Base-by-base conservation (phyloP, 2,888 invertebrate species). In the Abrostola triplasia region DNA sequence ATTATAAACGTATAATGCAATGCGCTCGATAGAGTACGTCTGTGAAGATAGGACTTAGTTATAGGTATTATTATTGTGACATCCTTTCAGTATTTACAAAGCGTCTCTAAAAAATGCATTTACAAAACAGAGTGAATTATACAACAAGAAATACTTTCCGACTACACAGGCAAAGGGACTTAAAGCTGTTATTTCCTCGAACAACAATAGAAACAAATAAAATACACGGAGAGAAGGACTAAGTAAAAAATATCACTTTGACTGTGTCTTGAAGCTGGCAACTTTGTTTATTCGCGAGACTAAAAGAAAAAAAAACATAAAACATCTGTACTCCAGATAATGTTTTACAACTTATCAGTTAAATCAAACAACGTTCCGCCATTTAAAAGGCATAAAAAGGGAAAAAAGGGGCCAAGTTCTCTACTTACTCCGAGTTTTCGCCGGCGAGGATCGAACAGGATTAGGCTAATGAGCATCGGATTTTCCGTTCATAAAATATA, bases 331-430 rank as follows among this genome's bases (percentile, higher is more conserved):
- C 81, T 70, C 58, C 59, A 75, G 71, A 69, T 72, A 82, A 81
- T 77, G 76, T 77, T 83, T 82, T 76, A 80, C 76, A 77, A 80
- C 76, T 83, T 83, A 83, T 82, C 80, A 75, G 79, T 73, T 72
- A 82, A 78, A 78, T 83, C 80, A 73, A 73, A 75, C 76, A 68
- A 66, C 75, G 76, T 80, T 82, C 73, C 76, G 69, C 74, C 76
- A 81, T 81, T 82, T 74, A 73, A 77, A 77, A 76, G 75, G 74
- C 73, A 73, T 82, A 78, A 79, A 73, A 72, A 76, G 68, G 70
- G 59, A 77, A 76, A 81, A 73, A 70, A 55, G 72, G 59, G 60
- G 35, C 63, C 72, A 73, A 80, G 72, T 77, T 68, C 48, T 59
- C 72, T 67, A 67, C 76, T 82, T 77, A 76, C 65, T 75, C 69